Percentiles rank a stretch among this genome's conserved stretches.
phyloP scores from a whole-genome alignment of 2,888 invertebrate genomes.

The Ophraella communa region DNA sequence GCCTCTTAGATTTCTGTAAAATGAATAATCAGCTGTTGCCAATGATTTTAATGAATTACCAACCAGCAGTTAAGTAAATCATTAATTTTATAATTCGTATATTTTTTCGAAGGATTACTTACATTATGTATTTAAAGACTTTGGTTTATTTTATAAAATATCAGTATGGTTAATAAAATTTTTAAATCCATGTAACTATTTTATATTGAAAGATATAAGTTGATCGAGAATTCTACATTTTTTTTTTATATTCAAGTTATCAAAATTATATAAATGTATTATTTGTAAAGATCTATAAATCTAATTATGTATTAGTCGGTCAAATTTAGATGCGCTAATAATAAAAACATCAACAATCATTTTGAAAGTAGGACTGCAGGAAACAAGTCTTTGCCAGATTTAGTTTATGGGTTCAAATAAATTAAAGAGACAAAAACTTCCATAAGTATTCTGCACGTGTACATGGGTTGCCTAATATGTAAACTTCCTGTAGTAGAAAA shows the following conservation, averaged over 20 bases:
- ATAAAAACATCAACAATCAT: not conserved
- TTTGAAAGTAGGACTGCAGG: constrained; percentile 5
- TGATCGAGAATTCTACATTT: too few species aligned
- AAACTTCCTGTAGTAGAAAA: constrained; percentile 42
- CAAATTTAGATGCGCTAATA: not conserved
- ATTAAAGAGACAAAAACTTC: constrained; percentile 21
- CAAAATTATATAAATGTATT: too few species aligned
- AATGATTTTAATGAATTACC: not conserved
- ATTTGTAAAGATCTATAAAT: too few species aligned
- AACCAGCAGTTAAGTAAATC: too few species aligned
- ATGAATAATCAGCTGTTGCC: not conserved
- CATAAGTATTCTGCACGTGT: constrained; percentile 29
- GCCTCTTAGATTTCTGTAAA: not conserved
- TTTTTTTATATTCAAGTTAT: too few species aligned
- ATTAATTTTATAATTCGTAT: too few species aligned
- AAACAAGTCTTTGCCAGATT: constrained; percentile 10
- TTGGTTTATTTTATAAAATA: too few species aligned
- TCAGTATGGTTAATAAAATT: too few species aligned
- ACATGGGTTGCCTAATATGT: constrained; percentile 39
- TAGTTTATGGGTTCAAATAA: constrained; percentile 14
- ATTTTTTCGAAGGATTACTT: too few species aligned
- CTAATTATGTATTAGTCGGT: not conserved
- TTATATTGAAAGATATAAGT: too few species aligned
- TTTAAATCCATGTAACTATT: too few species aligned
- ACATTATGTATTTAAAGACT: too few species aligned